Evolutionary conservation across 1,140 invertebrate species (phyloP).

Genomic region (Drosophila dunni): DNA sequence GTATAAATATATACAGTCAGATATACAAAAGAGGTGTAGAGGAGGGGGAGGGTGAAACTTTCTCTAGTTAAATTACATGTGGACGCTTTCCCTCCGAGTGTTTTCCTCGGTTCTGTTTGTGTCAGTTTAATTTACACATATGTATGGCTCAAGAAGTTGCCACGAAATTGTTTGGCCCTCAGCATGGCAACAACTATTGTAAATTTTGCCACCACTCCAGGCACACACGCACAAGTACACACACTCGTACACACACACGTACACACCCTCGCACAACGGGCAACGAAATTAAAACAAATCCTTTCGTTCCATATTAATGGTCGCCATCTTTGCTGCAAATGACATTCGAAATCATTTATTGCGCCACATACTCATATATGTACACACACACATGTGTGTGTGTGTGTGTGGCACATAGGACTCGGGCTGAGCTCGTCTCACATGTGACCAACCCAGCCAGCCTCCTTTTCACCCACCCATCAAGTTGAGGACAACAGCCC

Average conservation of each 20-base stretch:
- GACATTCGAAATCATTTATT: constrained; percentile 83
- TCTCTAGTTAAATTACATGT: constrained; percentile 47
- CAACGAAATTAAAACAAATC: constrained; percentile 82
- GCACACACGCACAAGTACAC: not conserved
- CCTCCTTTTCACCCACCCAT: constrained; percentile 30
- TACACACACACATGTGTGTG: not conserved
- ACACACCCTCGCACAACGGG: constrained; percentile 34
- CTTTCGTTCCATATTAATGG: constrained; percentile 83
- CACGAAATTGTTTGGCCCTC: constrained; percentile 43
- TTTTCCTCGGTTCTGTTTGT: constrained; percentile 5
- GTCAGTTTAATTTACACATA: constrained; percentile 46
- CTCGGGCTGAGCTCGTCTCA: constrained; percentile 28
- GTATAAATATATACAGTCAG: not conserved
- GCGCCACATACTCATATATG: constrained; percentile 44
- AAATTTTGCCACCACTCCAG: constrained; percentile 12
- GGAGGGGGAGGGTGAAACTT: not conserved
- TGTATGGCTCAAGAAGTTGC: constrained; percentile 47
- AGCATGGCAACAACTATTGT: constrained; percentile 42
- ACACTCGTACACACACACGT: constrained; percentile 8
- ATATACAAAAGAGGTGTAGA: not conserved
- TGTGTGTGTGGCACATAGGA: constrained; percentile 3
- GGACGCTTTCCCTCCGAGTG: constrained; percentile 18
- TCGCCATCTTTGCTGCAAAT: constrained; percentile 81
- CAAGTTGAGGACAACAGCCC: constrained; percentile 25
- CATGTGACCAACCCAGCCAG: constrained; percentile 52